Conservation (phyloP, 2,888 invertebrate species). For the Epinotia brunnichana region DNA sequence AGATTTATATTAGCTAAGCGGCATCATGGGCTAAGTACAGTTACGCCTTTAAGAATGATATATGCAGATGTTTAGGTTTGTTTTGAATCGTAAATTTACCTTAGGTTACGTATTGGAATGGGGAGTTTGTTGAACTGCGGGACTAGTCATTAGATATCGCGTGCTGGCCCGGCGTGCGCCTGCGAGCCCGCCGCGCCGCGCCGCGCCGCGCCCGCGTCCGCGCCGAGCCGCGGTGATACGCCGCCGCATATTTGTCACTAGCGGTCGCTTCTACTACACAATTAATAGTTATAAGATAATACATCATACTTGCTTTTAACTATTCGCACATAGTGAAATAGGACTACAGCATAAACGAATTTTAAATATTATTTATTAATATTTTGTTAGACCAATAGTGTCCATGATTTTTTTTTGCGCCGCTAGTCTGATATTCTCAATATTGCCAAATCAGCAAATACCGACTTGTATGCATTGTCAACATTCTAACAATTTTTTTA, state of each 20-base stretch:
- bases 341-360: slow-evolving; percentile 42
- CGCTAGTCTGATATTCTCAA: background rate
- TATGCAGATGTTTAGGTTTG: slow-evolving; percentile 12
- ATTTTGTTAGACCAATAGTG: background rate
- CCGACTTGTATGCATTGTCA: background rate
- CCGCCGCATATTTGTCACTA: slow-evolving; percentile 51
- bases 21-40: slow-evolving; percentile 25
- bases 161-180: slow-evolving; percentile 74
- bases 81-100: slow-evolving; percentile 36
- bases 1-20: slow-evolving; percentile 35
- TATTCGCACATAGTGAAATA: slow-evolving; percentile 39
- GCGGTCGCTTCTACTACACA: slow-evolving; percentile 35
- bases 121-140: slow-evolving; percentile 80
- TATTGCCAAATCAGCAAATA: background rate
- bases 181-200: slow-evolving; percentile 62
- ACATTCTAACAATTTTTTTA: too few relatives aligned
- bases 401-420: background rate
- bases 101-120: slow-evolving; percentile 61
- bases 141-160: slow-evolving; percentile 76
- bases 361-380: background rate
- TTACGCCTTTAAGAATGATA: slow-evolving; percentile 19
- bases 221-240: slow-evolving; percentile 54
- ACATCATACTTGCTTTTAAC: slow-evolving; percentile 27
- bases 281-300: slow-evolving; percentile 38
- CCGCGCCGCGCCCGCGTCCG: slow-evolving; percentile 26